Evolutionary conservation across 2,888 invertebrate genomes (phyloP), one percentile per base, ranked within the genome.

Genomic region (Platycheirus albimanus): DNA sequence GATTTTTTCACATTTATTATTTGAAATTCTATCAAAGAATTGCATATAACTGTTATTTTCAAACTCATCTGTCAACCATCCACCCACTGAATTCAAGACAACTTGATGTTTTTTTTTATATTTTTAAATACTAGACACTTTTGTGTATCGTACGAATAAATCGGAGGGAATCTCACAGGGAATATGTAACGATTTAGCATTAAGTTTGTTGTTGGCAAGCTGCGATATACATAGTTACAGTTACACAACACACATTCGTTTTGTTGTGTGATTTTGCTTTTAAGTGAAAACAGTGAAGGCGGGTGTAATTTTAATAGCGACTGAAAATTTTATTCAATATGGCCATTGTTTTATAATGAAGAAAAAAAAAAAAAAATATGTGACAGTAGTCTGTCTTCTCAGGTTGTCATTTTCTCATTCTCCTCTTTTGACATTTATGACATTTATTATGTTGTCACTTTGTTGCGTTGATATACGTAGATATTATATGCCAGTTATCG

Each of bases 1-100:
- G 76, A 81, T 81, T 71, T 77, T 49, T 71, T 61, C 41, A 51
- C 81, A 71, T 71, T 66, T 77, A 71, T 71, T 81, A 71, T 81
- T 77, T 77, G 66, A n/a, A n/a, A 52, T 47, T 36, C 81, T 71
- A 66, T 81, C 77, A 67, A 71, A 36, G 38, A 66, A 71, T 41
- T 77, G 63, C 77, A 77, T 63, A 11, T 7, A 10, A 10, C 11
- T 58, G 15, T 24, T 33, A 24, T 33, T 38, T 15, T 8, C 33
- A 47, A 11, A 11, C 6, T 43, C 36, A 45, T n/a, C 30, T 17
- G 6, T 4, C 36, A 30, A 19, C 28, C 19, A 36, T n/a, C n/a
- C 11, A 36, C 30, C n/a, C 8, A 20, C 43, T 47, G 24, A n/a
- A n/a, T 36, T 13, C 13, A 20, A 11, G 28, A 15, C 28, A 41